Percentiles rank a stretch among this genome's conserved stretches.
phyloP scores from a whole-genome alignment of 2,113 vertebrate species.

The Chinchilla lanigera region DNA sequence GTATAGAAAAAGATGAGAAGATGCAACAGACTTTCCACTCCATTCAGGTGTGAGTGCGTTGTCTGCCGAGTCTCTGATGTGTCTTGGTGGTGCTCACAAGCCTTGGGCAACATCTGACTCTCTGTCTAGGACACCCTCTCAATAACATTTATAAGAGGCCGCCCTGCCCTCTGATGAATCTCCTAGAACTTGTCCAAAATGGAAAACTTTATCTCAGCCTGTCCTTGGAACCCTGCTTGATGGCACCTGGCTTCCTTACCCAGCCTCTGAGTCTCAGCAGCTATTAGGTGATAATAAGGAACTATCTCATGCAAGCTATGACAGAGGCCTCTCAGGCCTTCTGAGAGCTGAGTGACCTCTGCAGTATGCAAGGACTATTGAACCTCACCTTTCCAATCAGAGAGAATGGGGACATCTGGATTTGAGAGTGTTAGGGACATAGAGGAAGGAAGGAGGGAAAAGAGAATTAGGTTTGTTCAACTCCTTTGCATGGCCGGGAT shows the following conservation, averaged over 20 bases:
- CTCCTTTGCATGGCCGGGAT: neutral
- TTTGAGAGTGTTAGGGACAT: accelerated
- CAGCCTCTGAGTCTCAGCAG: neutral
- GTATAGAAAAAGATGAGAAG: no score
- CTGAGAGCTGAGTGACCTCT: neutral
- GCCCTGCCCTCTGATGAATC: accelerated
- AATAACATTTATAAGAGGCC: neutral
- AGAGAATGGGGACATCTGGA: accelerated
- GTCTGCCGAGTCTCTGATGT: neutral
- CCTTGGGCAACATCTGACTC: neutral
- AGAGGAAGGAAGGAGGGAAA: neutral
- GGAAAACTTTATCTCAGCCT: neutral
- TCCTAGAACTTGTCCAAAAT: neutral
- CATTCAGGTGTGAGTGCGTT: accelerated
- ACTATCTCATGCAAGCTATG: neutral
- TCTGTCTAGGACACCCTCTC: neutral
- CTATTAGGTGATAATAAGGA: no score
- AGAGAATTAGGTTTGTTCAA: neutral
- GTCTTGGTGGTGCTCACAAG: neutral
- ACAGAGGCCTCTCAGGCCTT: neutral
- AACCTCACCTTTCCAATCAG: neutral
- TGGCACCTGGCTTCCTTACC: neutral
- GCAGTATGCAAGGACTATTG: accelerated
- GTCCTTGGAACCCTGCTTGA: neutral
- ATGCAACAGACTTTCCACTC: neutral